A percentile compares a stretch with the other conserved stretches of the same genome.
phyloP scores from a whole-genome alignment of 2,797 vertebrate species.

The Pelobates cultripes region DNA sequence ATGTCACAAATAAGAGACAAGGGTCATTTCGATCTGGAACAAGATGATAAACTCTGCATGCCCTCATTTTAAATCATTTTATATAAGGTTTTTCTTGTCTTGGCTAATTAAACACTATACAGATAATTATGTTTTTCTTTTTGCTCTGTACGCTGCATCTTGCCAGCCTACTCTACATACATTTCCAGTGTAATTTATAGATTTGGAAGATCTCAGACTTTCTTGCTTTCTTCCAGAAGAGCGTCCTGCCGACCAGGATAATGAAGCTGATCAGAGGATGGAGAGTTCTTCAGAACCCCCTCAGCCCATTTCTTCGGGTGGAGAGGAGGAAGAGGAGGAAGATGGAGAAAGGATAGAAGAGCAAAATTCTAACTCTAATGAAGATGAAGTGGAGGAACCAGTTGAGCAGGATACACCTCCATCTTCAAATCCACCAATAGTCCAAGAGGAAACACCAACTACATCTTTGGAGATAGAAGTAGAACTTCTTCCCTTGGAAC shows the following conservation, averaged over 20 bases:
- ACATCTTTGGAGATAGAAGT: conserved; percentile 11
- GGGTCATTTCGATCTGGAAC: too few relatives aligned
- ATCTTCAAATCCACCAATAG: not conserved
- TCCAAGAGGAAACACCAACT: not conserved
- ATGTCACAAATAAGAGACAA: too few relatives aligned
- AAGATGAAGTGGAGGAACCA: conserved; percentile 13
- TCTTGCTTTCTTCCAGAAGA: conserved; percentile 37
- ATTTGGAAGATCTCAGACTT: not conserved
- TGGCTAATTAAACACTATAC: too few relatives aligned
- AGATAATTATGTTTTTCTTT: too few relatives aligned
- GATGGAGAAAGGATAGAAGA: conserved; percentile 33
- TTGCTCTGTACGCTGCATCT: too few relatives aligned
- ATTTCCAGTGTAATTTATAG: too few relatives aligned
- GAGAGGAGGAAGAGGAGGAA: conserved; percentile 52
- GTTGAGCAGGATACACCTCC: conserved; percentile 31
- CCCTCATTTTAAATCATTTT: too few relatives aligned
- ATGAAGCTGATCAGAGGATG: conserved; percentile 49
- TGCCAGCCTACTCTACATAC: too few relatives aligned
- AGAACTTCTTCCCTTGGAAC: conserved; percentile 37
- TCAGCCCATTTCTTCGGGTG: conserved; percentile 6
- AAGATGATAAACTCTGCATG: too few relatives aligned
- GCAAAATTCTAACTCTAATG: not conserved
- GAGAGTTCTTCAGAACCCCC: not conserved
- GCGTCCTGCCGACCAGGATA: conserved; percentile 9
- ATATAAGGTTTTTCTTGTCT: too few relatives aligned